These are phyloP conservation scores for Carollia perspicillata DNA, from an alignment of 2,113 vertebrate species.

Conservation along the genomic window DNA sequence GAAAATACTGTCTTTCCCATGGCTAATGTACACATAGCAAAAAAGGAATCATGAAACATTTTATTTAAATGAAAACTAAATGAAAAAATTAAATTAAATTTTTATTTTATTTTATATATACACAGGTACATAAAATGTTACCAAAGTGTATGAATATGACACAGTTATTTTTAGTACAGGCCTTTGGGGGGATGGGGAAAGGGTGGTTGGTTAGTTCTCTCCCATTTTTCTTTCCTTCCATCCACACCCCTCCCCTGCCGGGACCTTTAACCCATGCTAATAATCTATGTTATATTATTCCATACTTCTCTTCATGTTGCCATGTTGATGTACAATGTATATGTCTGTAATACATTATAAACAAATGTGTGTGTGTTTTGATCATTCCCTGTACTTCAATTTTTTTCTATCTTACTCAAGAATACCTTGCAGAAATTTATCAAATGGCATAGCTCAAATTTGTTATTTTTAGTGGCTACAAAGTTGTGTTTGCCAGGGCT, in stretches of 20 bases:
- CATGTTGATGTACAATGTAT: neutral
- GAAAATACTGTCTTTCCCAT: slow-evolving; percentile 57
- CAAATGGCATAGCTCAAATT: neutral
- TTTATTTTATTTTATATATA: neutral
- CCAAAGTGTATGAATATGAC: neutral
- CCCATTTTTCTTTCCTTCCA: neutral
- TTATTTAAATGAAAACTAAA: neutral
- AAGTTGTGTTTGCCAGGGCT: neutral
- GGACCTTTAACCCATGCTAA: neutral
- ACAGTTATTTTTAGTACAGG: neutral
- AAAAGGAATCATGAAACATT: slow-evolving; percentile 31
- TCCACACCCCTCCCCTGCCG: neutral
- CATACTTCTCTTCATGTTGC: neutral
- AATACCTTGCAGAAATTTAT: neutral
- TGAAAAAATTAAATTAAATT: neutral
- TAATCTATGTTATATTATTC: neutral
- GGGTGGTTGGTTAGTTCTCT: neutral
- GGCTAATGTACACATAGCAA: neutral
- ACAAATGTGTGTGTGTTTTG: neutral
- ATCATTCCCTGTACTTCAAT: neutral
- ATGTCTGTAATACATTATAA: neutral
- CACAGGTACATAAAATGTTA: neutral
- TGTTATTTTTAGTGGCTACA: neutral
- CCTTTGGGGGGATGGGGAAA: neutral
- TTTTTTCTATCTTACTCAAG: neutral